Conservation (phyloP, 1,140 invertebrate genomes). For the Paramacrobiotus metropolitanus region DNA sequence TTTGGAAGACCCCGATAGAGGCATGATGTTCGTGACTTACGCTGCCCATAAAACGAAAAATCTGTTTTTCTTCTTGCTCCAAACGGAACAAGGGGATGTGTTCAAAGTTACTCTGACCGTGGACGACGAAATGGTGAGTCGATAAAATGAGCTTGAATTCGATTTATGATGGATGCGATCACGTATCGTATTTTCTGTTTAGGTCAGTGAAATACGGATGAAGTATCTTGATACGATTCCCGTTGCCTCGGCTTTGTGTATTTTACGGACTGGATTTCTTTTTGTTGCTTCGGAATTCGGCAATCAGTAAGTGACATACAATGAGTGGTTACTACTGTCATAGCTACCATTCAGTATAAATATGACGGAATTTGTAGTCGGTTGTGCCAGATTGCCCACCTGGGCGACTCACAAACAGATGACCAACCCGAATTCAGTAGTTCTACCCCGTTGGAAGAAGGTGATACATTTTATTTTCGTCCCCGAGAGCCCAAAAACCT, state of each 20-base stretch:
- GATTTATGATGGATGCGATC: constrained; percentile 4
- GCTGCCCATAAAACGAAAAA: constrained; percentile 93
- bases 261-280: constrained; percentile 91
- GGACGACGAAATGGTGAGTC: constrained; percentile 65
- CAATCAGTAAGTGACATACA: constrained; percentile 65
- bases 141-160: background rate
- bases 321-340: constrained; percentile 4
- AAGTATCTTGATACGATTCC: constrained; percentile 99
- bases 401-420: constrained; percentile 97
- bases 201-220: constrained; percentile 83
- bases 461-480: constrained; percentile 97
- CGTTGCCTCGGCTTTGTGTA: constrained; percentile 81
- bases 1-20: constrained; percentile 93
- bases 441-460: constrained; percentile 89
- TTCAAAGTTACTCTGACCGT: constrained; percentile 97
- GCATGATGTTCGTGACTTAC: constrained; percentile 97
- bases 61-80: constrained; percentile 35
- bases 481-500: constrained; percentile 69
- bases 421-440: constrained; percentile 98
- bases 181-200: constrained; percentile 2
- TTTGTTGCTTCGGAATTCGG: constrained; percentile 98
- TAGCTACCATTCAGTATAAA: background rate
- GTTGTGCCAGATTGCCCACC: constrained; percentile 91
- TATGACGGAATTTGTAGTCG: constrained; percentile 37
- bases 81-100: constrained; percentile 83